These are phyloP conservation scores for Polypedilum vanderplanki DNA, from an alignment of 1,140 invertebrate genomes.

Conservation along the genomic window DNA sequence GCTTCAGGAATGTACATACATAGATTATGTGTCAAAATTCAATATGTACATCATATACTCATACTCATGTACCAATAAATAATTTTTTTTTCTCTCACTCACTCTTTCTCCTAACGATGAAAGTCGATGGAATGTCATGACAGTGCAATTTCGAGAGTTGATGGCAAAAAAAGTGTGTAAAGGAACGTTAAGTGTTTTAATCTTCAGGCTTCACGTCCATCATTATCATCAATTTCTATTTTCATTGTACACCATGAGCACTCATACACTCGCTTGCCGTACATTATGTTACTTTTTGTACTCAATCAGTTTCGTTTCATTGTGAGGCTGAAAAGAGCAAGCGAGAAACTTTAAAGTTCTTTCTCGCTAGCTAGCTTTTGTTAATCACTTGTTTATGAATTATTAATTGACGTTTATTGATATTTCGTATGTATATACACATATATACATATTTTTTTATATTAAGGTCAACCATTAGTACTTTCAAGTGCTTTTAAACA, in stretches of 20 bases:
- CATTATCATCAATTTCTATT: conserved; percentile 23
- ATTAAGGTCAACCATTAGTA: conserved; percentile 22
- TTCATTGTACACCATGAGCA: neutral
- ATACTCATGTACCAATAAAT: neutral
- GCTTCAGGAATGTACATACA: neutral
- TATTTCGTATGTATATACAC: neutral
- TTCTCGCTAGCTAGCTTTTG: neutral
- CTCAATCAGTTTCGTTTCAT: neutral
- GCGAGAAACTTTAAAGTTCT: conserved; percentile 18
- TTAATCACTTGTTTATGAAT: conserved; percentile 28
- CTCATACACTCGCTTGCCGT: too few relatives aligned
- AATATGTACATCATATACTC: neutral
- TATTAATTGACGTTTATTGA: conserved; percentile 28
- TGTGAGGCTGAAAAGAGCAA: neutral
- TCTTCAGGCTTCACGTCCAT: conserved; percentile 17
- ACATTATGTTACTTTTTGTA: too few relatives aligned
- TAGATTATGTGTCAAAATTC: conserved; percentile 9
- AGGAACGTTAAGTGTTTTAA: conserved; percentile 25
- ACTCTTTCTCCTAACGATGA: neutral
- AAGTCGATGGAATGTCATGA: conserved; percentile 25
- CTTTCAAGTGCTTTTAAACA: conserved; percentile 14
- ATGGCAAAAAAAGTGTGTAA: conserved; percentile 24
- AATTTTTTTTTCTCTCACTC: neutral
- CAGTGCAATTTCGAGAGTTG: conserved; percentile 3
- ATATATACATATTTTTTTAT: neutral